Evolutionary conservation across 1,140 invertebrate species (phyloP).

Genomic region (Zaprionus kolodkinae): DNA sequence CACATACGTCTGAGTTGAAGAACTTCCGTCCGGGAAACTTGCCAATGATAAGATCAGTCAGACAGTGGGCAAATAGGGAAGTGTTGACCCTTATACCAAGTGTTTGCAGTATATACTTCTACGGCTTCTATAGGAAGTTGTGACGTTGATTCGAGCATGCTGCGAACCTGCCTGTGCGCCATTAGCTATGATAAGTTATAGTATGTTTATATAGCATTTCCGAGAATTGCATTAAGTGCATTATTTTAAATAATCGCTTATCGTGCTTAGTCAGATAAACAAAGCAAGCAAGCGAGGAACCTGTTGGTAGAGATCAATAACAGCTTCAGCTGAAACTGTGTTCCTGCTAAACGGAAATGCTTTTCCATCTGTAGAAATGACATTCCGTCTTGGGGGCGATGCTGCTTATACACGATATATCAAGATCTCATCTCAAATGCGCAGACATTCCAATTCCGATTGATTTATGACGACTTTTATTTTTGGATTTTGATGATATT

Average conservation of each 20-base stretch:
- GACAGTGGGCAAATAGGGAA: conserved; percentile 42
- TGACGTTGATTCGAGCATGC: conserved; percentile 18
- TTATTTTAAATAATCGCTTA: neutral
- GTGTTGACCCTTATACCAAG: conserved; percentile 45
- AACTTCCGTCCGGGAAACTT: conserved; percentile 38
- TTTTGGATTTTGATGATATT: conserved; percentile 55
- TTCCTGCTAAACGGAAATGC: conserved; percentile 71
- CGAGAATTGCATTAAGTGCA: conserved; percentile 37
- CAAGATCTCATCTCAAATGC: conserved; percentile 22
- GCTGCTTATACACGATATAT: conserved; percentile 31
- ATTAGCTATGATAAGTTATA: conserved; percentile 22
- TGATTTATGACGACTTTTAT: conserved; percentile 48
- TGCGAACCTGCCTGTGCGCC: conserved; percentile 37
- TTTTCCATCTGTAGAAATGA: conserved; percentile 39
- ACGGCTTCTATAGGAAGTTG: conserved; percentile 55
- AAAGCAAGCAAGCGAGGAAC: conserved; percentile 27
- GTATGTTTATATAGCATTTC: conserved; percentile 7
- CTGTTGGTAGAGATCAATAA: conserved; percentile 46
- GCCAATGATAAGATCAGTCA: conserved; percentile 11
- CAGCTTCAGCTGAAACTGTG: conserved; percentile 39
- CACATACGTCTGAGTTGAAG: neutral
- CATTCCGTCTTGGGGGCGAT: conserved; percentile 18
- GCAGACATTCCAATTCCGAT: conserved; percentile 23
- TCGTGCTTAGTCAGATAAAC: neutral
- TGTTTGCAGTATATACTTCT: conserved; percentile 35